A percentile compares a stretch with the other conserved stretches of the same genome.
Conservation (phyloP, 1,140 invertebrate species). For the Heliothis subflexa region DNA sequence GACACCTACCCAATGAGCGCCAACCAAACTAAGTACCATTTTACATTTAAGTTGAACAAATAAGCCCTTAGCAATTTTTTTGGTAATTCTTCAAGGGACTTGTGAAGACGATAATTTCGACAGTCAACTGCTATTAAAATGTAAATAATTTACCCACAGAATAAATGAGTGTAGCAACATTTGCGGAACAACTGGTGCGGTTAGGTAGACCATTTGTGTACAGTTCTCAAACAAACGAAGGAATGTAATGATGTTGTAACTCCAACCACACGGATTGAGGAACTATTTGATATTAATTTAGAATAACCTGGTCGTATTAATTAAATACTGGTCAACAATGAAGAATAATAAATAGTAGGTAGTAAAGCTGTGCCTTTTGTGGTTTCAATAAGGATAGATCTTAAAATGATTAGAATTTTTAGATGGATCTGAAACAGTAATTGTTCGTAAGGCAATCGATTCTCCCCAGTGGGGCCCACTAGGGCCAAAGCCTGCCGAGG, state of each 20-base stretch:
- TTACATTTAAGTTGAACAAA: too few relatives aligned
- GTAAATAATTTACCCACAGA: not conserved
- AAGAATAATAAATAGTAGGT: too few relatives aligned
- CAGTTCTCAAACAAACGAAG: slow-evolving; percentile 20
- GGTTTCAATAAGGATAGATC: too few relatives aligned
- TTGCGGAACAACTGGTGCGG: slow-evolving; percentile 4
- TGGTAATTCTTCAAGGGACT: not conserved
- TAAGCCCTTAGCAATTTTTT: not conserved
- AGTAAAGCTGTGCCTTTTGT: too few relatives aligned
- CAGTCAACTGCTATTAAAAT: not conserved
- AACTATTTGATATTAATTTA: not conserved
- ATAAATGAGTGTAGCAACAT: slow-evolving; percentile 5
- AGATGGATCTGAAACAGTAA: too few relatives aligned
- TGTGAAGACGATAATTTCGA: not conserved
- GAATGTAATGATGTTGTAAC: not conserved
- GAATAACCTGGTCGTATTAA: not conserved
- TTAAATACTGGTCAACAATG: not conserved
- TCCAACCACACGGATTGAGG: not conserved
- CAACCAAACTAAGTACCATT: not conserved
- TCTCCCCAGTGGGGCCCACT: too few relatives aligned
- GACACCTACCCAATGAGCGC: not conserved
- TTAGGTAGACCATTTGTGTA: slow-evolving; percentile 2
- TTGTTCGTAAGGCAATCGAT: too few relatives aligned
- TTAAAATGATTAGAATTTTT: too few relatives aligned
- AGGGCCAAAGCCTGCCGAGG: too few relatives aligned